Conservation (phyloP, 37 sponge, comb jelly and placozoan genomes). For the Diacarnus erythraeanus region DNA sequence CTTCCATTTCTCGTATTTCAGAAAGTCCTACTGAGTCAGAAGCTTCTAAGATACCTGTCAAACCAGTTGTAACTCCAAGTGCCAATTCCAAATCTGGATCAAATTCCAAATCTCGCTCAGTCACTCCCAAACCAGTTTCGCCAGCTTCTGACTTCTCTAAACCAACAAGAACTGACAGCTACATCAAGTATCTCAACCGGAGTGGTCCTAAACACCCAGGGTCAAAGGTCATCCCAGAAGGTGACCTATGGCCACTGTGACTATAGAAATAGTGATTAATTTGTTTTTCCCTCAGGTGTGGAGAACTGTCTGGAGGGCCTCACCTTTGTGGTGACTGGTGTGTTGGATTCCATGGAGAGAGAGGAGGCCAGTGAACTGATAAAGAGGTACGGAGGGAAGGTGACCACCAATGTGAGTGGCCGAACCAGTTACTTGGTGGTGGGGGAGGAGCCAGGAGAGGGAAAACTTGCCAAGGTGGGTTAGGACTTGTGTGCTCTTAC, state of each 20-base stretch:
- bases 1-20: background rate
- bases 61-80: background rate
- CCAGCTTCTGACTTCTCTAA: background rate
- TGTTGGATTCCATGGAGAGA: constrained; percentile 90
- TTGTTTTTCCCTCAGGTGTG: constrained; percentile 8
- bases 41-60: background rate
- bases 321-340: constrained; percentile 87
- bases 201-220: constrained; percentile 74
- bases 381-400: constrained; percentile 88
- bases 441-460: constrained; percentile 86
- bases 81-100: background rate
- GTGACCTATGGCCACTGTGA: no score
- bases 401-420: constrained; percentile 80
- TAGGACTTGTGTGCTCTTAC: background rate
- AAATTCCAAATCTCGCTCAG: background rate
- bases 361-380: constrained; percentile 83
- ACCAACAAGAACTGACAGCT: constrained; percentile 27
- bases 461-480: constrained; percentile 81
- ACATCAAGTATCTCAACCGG: constrained; percentile 58
- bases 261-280: background rate
- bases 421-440: constrained; percentile 87
- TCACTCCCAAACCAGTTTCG: background rate
- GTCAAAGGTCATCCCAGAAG: constrained; percentile 75
- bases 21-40: background rate
- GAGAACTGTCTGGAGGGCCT: constrained; percentile 66